Evolutionary conservation across 2,797 vertebrate genomes (phyloP).

Genomic region (Gymnodraco acuticeps): DNA sequence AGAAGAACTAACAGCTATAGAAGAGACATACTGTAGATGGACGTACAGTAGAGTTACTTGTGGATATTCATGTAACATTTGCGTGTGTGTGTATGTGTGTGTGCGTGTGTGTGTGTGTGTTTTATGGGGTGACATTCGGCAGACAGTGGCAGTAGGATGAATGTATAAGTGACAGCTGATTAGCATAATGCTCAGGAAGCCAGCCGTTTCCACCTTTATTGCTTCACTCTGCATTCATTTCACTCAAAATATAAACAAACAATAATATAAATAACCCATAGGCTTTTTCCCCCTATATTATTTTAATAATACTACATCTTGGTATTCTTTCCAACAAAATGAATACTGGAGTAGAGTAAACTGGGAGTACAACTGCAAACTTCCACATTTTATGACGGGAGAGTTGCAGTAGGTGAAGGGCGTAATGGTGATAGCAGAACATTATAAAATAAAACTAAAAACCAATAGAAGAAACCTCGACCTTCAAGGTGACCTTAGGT

Average conservation of each 20-base stretch:
- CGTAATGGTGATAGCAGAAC: background rate
- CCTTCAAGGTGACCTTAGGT: slow-evolving; percentile 13
- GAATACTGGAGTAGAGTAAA: slow-evolving; percentile 30
- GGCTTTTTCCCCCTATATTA: slow-evolving; percentile 48
- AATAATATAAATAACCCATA: slow-evolving; percentile 68
- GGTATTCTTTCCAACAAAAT: slow-evolving; percentile 56
- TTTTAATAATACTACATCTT: slow-evolving; percentile 66
- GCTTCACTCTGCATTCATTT: slow-evolving; percentile 77
- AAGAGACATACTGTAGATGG: slow-evolving; percentile 1
- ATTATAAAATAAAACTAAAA: background rate
- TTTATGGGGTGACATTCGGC: slow-evolving; percentile 59
- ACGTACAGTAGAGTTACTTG: background rate
- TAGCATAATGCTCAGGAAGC: slow-evolving; percentile 73
- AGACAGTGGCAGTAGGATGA: slow-evolving; percentile 63
- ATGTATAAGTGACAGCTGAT: slow-evolving; percentile 75
- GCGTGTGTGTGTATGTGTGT: background rate
- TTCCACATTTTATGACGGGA: slow-evolving; percentile 1
- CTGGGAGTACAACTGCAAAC: slow-evolving; percentile 12
- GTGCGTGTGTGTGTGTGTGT: background rate
- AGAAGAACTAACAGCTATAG: background rate
- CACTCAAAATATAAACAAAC: slow-evolving; percentile 76
- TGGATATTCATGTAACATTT: slow-evolving; percentile 9
- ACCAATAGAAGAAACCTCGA: background rate
- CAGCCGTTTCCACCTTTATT: slow-evolving; percentile 73
- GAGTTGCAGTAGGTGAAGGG: background rate